phyloP scores from a whole-genome alignment of 2,888 invertebrate genomes.

The Diplolepis rosae region DNA sequence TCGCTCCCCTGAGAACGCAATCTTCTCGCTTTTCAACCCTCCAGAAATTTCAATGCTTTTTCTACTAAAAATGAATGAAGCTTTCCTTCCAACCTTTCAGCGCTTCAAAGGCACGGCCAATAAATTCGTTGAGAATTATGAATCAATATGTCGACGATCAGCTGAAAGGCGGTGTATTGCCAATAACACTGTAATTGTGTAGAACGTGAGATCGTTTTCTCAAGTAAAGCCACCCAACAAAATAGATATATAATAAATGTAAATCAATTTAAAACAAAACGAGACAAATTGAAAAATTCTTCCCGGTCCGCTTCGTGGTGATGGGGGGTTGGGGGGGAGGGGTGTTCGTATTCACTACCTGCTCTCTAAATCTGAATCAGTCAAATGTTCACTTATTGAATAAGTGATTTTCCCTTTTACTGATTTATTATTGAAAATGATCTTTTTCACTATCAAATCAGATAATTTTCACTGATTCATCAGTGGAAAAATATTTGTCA shows the following conservation, averaged over 20 bases:
- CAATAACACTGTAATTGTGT: conserved; percentile 20
- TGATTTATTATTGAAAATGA: no score
- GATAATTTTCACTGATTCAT: no score
- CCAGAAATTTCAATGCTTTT: conserved; percentile 33
- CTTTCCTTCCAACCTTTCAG: conserved; percentile 19
- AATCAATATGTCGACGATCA: conserved; percentile 26
- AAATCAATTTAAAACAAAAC: not conserved
- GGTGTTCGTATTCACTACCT: no score
- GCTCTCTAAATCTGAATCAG: no score
- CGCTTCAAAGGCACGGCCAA: conserved; percentile 8
- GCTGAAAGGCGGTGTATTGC: conserved; percentile 13
- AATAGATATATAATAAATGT: not conserved
- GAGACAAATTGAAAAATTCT: no score
- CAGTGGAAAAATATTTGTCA: no score
- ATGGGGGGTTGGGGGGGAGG: no score
- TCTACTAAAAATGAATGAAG: conserved; percentile 24
- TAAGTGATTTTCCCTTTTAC: no score
- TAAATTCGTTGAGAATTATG: conserved; percentile 26
- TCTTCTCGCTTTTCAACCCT: conserved; percentile 33
- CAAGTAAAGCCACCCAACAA: conserved; percentile 6
- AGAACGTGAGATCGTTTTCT: conserved; percentile 21
- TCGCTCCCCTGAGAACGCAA: conserved; percentile 33
- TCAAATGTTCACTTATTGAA: no score
- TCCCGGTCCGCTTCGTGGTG: no score
- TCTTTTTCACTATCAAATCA: no score